Base-by-base conservation (phyloP, 2,797 vertebrate genomes). In the Hylomyscus alleni region DNA sequence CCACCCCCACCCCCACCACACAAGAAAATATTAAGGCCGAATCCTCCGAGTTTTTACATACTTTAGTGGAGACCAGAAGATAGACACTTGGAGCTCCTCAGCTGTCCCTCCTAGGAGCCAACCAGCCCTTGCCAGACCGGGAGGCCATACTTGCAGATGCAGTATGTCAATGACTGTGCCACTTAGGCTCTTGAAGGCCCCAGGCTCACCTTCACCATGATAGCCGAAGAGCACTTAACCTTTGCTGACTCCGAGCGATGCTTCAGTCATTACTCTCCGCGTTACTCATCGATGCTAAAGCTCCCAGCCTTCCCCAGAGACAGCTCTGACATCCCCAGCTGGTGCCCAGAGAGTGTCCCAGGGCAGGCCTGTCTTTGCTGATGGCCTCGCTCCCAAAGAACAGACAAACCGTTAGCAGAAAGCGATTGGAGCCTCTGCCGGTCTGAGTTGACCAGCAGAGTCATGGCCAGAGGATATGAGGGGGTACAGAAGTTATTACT, bases 311-410 rank as follows among this genome's bases (percentile, higher is more conserved):
- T 89, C 58, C 75, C 69, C 1, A 0, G 58, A 50, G 88, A 62
- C 44, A 87, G 80, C 72, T 87, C 54, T 80, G 69, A 78, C 75
- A 40, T 67, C 91, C 88, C 93, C 58, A 37, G 91, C 92, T 60
- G 82, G 40, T 86, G 56, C 88, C 50, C 54, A 85, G 73, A 93
- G 11, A 81, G 72, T 72, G 75, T 0, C 15, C 37, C 11, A 34
- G 67, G 65, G 52, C 85, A 88, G 54, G 92, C 54, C 13, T 3
- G 0, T 60, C 67, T 84, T 58, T 34, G 83, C n/a, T 29, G 78
- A 78, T n/a, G n/a, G 75, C 78, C 65, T 82, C 0, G 0, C 37
- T 92, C 54, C 69, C 54, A 31, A 89, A 88, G 82, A 78, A 44
- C 50, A 52, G 56, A 52, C 67, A 82, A 44, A 67, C 84, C 24